A percentile compares a stretch with the other conserved stretches of the same genome.
These are phyloP conservation scores for Ceyx melanurus DNA, from an alignment of 2,113 vertebrate genomes.

Conservation along the genomic window DNA sequence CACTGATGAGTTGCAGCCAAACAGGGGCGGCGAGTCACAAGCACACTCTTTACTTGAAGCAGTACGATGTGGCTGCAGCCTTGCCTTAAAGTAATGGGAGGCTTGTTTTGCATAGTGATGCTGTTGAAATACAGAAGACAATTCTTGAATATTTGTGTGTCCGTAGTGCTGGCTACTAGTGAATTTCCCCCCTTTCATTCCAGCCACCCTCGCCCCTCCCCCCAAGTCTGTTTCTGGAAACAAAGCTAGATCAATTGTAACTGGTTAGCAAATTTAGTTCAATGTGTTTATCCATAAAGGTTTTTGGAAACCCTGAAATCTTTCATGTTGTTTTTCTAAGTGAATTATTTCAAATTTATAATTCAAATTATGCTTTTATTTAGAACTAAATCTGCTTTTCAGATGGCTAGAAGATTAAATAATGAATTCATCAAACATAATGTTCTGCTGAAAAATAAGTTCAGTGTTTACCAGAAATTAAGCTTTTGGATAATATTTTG, in stretches of 20 bases:
- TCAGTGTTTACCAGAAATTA: background rate
- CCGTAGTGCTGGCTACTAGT: background rate
- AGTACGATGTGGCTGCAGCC: background rate
- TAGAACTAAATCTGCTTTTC: background rate
- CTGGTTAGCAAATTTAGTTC: background rate
- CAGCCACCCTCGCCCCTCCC: too few species aligned
- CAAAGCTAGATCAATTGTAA: background rate
- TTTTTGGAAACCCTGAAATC: background rate
- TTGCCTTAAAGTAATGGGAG: background rate
- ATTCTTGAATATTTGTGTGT: background rate
- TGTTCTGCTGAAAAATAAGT: background rate
- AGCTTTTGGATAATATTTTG: fast-evolving
- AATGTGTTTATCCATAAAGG: background rate
- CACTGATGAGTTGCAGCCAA: constrained; percentile 46
- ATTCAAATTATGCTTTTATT: background rate
- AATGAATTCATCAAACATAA: background rate
- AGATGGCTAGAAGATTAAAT: background rate
- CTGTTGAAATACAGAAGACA: background rate
- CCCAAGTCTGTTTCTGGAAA: background rate
- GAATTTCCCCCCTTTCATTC: background rate
- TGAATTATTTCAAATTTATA: background rate
- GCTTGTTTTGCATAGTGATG: background rate
- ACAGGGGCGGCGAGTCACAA: constrained; percentile 35
- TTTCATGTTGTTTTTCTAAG: background rate
- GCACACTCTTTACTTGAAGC: background rate